Evolutionary conservation across 2,888 invertebrate species (phyloP).

Genomic region (Xestia xanthographa): DNA sequence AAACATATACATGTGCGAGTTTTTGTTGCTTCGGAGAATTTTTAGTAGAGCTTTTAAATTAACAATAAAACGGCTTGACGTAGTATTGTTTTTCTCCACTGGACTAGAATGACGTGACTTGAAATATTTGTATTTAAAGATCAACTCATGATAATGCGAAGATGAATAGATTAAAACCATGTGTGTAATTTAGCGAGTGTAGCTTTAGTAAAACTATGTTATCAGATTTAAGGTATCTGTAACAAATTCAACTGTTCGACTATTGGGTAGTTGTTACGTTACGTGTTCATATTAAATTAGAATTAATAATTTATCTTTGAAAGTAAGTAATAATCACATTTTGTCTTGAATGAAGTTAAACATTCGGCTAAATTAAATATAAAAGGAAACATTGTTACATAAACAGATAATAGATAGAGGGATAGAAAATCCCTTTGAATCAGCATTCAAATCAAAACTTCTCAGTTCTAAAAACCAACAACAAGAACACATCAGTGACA

Average conservation of each 20-base stretch:
- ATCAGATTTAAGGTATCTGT: no score
- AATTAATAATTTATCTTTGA: not conserved
- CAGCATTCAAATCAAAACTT: not conserved
- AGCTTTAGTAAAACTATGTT: no score
- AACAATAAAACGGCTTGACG: constrained; percentile 7
- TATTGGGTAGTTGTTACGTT: not conserved
- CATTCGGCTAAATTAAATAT: not conserved
- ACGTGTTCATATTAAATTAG: no score
- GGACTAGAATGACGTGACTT: not conserved
- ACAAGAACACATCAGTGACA: constrained; percentile 58
- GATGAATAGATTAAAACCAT: not conserved
- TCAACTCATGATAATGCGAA: not conserved
- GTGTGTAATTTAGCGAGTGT: not conserved
- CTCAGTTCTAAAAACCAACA: constrained; percentile 48
- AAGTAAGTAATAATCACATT: not conserved
- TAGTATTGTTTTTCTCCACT: not conserved
- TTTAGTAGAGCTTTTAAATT: constrained; percentile 23
- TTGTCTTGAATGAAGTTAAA: not conserved
- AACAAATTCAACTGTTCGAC: no score
- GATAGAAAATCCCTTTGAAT: not conserved
- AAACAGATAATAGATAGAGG: not conserved
- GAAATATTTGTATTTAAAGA: not conserved
- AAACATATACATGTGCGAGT: constrained; percentile 46
- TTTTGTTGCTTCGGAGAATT: constrained; percentile 49
- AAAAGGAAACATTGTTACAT: not conserved